Percentiles rank a stretch among this genome's conserved stretches.
Conservation (phyloP, 2,888 invertebrate genomes). For the Cotesia congregata region DNA sequence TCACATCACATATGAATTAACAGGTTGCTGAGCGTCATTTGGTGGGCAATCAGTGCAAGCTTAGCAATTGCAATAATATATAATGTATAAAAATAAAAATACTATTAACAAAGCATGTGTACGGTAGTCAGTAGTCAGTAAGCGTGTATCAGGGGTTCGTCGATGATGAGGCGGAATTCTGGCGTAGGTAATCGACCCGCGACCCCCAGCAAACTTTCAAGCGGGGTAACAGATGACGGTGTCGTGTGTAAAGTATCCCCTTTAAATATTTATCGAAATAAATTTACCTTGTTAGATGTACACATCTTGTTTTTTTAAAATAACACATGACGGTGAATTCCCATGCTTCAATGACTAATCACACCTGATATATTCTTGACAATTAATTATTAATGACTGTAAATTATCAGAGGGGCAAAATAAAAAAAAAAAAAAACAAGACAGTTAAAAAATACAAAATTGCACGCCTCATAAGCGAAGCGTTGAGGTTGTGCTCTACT, state of each 20-base stretch:
- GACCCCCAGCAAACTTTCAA: not conserved
- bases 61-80: not conserved
- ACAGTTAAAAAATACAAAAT: not conserved
- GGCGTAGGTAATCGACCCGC: not conserved
- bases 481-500: too few species aligned
- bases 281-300: slow-evolving; percentile 2
- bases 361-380: slow-evolving; percentile 50
- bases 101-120: not conserved
- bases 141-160: not conserved
- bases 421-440: too few species aligned
- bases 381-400: not conserved
- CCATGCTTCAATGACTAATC: slow-evolving; percentile 57
- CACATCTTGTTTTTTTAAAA: slow-evolving; percentile 33
- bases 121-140: not conserved
- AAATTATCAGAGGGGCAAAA: slow-evolving; percentile 13
- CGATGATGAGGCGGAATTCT: not conserved
- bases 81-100: not conserved
- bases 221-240: slow-evolving; percentile 43
- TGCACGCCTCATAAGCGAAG: too few species aligned
- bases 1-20: slow-evolving; percentile 55
- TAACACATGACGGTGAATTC: slow-evolving; percentile 63
- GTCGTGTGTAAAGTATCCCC: slow-evolving; percentile 9
- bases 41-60: slow-evolving; percentile 53
- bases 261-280: slow-evolving; percentile 16
- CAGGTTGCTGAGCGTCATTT: slow-evolving; percentile 61